A percentile compares a stretch with the other conserved stretches of the same genome.
These are phyloP conservation scores for Cyprinodon variegatus DNA, from an alignment of 2,113 vertebrate species.

Conservation along the genomic window DNA sequence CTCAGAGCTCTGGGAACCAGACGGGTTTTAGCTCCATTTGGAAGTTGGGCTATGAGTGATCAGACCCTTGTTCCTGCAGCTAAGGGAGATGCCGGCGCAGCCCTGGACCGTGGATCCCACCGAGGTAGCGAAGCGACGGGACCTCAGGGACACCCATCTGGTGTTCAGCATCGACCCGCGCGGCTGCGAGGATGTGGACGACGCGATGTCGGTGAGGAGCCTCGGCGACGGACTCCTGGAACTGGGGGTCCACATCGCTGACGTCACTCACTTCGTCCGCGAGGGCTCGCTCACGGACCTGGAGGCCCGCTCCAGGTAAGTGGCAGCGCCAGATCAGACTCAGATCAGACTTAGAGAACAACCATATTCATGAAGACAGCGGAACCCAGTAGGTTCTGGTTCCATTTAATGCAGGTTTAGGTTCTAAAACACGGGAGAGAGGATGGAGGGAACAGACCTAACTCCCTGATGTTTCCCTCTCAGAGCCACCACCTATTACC, in stretches of 20 bases:
- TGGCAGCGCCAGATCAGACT: not conserved
- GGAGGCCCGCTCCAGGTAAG: conserved; percentile 88
- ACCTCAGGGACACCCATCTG: conserved; percentile 85
- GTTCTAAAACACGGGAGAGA: no score
- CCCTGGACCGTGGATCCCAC: conserved; percentile 80
- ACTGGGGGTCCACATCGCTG: conserved; percentile 95
- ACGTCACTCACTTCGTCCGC: conserved; percentile 91
- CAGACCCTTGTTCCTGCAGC: conserved; percentile 66
- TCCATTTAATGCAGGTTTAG: no score
- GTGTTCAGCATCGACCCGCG: conserved; percentile 95
- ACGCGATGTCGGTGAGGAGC: conserved; percentile 84
- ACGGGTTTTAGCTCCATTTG: no score
- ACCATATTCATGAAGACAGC: no score
- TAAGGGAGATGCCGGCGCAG: conserved; percentile 88
- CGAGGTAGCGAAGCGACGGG: conserved; percentile 60
- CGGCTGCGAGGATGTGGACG: conserved; percentile 96
- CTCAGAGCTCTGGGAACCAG: not conserved
- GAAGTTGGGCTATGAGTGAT: no score
- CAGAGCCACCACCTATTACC: conserved; percentile 94
- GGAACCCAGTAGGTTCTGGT: no score
- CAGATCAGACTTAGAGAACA: not conserved
- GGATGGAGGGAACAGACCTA: not conserved
- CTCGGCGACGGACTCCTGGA: conserved; percentile 83
- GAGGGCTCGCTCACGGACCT: conserved; percentile 87
- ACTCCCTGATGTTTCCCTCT: not conserved